phyloP scores from a whole-genome alignment of 2,113 vertebrate species.

The Acinonyx jubatus region DNA sequence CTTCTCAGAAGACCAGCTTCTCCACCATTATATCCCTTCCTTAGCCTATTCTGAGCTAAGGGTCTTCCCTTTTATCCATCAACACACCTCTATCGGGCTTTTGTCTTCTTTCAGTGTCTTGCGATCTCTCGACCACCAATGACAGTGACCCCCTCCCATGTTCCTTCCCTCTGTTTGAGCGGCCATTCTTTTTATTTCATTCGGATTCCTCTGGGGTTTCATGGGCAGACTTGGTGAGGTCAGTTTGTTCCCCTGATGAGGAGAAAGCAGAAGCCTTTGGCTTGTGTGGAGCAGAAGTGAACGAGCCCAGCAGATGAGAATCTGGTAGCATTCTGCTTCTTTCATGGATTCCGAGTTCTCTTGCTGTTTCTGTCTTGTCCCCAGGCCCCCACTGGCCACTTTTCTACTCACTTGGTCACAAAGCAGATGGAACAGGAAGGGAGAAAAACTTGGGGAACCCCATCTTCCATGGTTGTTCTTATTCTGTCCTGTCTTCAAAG shows the following conservation, averaged over 20 bases:
- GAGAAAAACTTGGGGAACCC: background rate
- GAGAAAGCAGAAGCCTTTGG: background rate
- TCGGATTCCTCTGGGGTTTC: background rate
- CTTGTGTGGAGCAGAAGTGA: too few relatives aligned
- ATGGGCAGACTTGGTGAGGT: background rate
- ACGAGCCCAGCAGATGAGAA: too few relatives aligned
- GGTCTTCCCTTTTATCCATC: background rate
- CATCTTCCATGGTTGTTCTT: background rate
- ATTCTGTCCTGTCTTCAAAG: background rate
- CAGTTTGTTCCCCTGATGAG: background rate
- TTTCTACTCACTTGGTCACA: background rate
- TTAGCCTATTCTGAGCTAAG: background rate
- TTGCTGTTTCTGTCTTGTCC: background rate
- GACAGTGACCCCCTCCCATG: accelerated
- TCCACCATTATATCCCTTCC: accelerated
- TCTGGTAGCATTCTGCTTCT: background rate
- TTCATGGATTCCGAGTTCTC: background rate
- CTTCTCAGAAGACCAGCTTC: background rate
- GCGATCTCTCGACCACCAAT: background rate
- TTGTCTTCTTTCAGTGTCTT: background rate
- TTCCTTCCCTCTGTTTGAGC: background rate
- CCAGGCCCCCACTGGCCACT: background rate
- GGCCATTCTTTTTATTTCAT: background rate
- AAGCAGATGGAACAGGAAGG: slow-evolving; percentile 22
- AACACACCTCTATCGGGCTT: background rate